phyloP scores from a whole-genome alignment of 1,140 invertebrate genomes.

The Pseudoatta argentina region DNA sequence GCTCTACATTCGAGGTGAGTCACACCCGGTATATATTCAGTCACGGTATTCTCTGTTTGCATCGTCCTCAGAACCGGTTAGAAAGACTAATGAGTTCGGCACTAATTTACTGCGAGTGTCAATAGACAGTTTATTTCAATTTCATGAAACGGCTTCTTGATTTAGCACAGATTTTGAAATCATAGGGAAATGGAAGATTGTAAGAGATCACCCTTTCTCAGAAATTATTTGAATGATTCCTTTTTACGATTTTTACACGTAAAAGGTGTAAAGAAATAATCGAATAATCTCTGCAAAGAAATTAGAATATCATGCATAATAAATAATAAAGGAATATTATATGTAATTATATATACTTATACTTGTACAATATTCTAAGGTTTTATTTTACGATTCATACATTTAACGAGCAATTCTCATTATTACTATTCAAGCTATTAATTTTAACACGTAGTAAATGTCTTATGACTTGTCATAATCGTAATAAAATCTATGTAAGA shows the following conservation, averaged over 20 bases:
- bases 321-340: not conserved
- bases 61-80: not conserved
- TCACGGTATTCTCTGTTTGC: not conserved
- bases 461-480: not conserved
- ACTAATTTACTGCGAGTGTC: not conserved
- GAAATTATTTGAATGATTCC: not conserved
- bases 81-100: not conserved
- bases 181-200: not conserved
- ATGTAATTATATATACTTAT: no score
- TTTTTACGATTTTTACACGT: not conserved
- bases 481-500: not conserved
- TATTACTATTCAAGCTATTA: not conserved
- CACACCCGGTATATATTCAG: constrained; percentile 7
- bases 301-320: not conserved
- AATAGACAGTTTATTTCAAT: constrained; percentile 28
- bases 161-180: not conserved
- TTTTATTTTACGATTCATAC: not conserved
- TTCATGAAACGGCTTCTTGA: not conserved
- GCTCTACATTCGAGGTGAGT: constrained; percentile 81
- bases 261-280: not conserved
- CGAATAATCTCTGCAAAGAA: not conserved
- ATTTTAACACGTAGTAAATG: not conserved
- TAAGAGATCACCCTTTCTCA: not conserved
- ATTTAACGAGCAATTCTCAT: not conserved
- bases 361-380: not conserved